These are phyloP conservation scores for Oreortyx pictus DNA, from an alignment of 2,797 vertebrate genomes.

Conservation along the genomic window DNA sequence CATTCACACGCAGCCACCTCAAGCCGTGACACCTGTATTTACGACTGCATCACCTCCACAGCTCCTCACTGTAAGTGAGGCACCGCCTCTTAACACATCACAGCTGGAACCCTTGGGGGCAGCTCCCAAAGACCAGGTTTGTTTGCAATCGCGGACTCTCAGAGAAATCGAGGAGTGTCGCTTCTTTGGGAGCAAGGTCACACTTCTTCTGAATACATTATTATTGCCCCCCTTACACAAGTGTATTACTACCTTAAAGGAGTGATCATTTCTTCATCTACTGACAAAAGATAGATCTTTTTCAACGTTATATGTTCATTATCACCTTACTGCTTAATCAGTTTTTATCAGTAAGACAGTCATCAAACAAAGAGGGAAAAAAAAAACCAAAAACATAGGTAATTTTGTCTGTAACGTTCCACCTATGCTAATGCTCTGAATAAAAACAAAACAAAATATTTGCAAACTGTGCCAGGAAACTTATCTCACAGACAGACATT, in stretches of 20 bases:
- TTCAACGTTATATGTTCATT: not conserved
- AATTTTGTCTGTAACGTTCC: not conserved
- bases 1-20: not conserved
- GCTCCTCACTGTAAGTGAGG: not conserved
- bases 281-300: not conserved
- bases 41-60: not conserved
- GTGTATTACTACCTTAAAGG: not conserved
- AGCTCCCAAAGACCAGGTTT: not conserved
- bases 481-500: not conserved
- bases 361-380: not conserved
- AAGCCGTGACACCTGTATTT: not conserved
- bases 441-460: not conserved
- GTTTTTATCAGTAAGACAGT: not conserved
- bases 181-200: not conserved
- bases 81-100: not conserved
- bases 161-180: not conserved
- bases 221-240: not conserved
- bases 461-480: not conserved
- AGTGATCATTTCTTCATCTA: not conserved
- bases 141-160: not conserved
- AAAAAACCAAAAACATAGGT: not conserved
- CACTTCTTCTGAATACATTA: not conserved
- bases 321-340: not conserved
- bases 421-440: not conserved
- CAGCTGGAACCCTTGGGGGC: not conserved